Conservation (phyloP, 2,888 invertebrate species). For the Ischnus inquisitorius region DNA sequence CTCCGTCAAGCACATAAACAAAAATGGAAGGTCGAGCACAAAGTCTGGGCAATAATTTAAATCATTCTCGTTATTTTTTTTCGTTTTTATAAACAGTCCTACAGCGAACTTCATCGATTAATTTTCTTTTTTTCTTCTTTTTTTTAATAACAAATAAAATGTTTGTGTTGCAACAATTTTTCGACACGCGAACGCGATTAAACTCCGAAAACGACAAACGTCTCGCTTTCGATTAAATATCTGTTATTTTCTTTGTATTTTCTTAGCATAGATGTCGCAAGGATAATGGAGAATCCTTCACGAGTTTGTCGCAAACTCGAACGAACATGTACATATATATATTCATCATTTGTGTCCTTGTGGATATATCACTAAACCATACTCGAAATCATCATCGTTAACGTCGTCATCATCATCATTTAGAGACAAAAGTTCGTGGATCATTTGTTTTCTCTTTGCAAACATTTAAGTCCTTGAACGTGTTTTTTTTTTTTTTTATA, state of each 20-base stretch:
- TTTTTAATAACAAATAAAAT: conserved; percentile 43
- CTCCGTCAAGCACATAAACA: conserved; percentile 11
- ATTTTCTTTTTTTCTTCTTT: neutral
- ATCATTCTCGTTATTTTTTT: conserved; percentile 25
- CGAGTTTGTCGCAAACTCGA: conserved; percentile 23
- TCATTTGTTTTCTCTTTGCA: conserved; percentile 61
- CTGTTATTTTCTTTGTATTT: conserved; percentile 20
- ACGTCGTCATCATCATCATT: conserved; percentile 8
- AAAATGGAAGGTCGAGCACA: conserved; percentile 38
- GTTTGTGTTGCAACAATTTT: conserved; percentile 19
- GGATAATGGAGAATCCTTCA: conserved; percentile 14
- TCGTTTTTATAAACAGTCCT: conserved; percentile 36
- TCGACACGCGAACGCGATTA: conserved; percentile 15
- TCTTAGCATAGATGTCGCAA: conserved; percentile 30
- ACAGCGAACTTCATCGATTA: conserved; percentile 21
- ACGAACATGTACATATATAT: too few relatives aligned
- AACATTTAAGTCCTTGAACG: conserved; percentile 72
- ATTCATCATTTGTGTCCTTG: neutral
- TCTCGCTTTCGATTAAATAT: conserved; percentile 19
- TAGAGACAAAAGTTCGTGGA: conserved; percentile 69
- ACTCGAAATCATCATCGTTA: conserved; percentile 20
- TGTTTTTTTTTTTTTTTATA: conserved; percentile 44
- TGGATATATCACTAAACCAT: conserved; percentile 12
- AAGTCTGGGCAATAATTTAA: conserved; percentile 51
- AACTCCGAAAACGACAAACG: conserved; percentile 28